Percentiles rank a stretch among this genome's conserved stretches.
Evolutionary conservation across 2,888 invertebrate species (phyloP).

Genomic region (Tetragnatha montana): DNA sequence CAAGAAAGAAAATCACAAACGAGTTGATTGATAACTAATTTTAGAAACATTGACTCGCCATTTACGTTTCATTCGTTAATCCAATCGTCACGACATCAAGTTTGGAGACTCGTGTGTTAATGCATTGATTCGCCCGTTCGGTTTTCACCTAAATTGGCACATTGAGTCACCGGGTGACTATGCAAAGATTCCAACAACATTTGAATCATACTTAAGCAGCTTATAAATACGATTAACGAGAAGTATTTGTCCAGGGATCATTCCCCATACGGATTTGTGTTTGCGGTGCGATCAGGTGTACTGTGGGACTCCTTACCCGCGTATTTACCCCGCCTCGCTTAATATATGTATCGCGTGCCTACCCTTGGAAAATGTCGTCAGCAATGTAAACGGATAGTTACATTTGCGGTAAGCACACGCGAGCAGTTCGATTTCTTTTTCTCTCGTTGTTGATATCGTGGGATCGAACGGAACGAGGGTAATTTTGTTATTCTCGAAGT

Average conservation of each 20-base stretch:
- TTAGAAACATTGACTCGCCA: no score
- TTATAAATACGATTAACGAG: no score
- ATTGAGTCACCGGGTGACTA: no score
- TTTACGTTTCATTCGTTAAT: no score
- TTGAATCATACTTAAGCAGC: no score
- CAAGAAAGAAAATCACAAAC: no score
- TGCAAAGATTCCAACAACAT: no score
- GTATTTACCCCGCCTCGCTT: slow-evolving; percentile 1
- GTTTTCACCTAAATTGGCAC: no score
- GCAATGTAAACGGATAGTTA: slow-evolving; percentile 49
- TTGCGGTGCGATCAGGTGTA: slow-evolving; percentile 25
- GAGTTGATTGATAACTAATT: no score
- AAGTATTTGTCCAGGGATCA: not conserved
- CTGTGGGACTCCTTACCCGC: not conserved
- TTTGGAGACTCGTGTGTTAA: no score
- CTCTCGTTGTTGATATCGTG: not conserved
- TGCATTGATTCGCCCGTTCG: no score
- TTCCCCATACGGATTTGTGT: slow-evolving; percentile 3
- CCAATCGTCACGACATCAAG: no score
- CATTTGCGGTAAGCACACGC: slow-evolving; percentile 43
- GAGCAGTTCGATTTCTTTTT: slow-evolving; percentile 11
- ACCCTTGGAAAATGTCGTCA: slow-evolving; percentile 30
- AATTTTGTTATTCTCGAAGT: not conserved
- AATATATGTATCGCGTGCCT: slow-evolving; percentile 41
- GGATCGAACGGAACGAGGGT: not conserved